These are phyloP conservation scores for Crocuta crocuta DNA, from an alignment of 2,113 vertebrate genomes.

Conservation along the genomic window DNA sequence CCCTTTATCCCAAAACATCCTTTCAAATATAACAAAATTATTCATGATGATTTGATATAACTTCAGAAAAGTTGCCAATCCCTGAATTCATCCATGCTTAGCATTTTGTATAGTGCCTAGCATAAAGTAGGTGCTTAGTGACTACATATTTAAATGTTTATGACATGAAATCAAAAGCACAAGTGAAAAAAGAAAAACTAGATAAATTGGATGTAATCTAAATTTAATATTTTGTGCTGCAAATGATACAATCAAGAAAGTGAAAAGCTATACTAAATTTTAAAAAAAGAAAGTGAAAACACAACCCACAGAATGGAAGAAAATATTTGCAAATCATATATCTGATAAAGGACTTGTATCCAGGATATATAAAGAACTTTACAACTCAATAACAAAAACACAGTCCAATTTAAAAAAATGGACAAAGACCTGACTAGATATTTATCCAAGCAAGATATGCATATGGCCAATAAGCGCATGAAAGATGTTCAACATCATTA, in stretches of 20 bases:
- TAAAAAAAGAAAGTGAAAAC: neutral
- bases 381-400: constrained; percentile 10
- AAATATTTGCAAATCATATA: neutral
- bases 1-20: neutral
- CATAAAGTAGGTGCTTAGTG: neutral
- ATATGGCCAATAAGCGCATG: neutral
- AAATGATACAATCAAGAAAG: neutral
- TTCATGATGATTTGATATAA: neutral
- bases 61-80: neutral
- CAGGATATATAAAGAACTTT: neutral
- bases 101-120: neutral
- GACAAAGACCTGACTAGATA: neutral
- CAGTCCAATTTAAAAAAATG: constrained; percentile 2
- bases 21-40: constrained; percentile 41
- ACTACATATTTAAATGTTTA: neutral
- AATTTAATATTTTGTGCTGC: neutral
- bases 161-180: neutral
- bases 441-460: neutral
- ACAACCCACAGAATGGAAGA: neutral
- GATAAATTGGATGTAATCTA: neutral
- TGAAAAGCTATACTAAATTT: neutral
- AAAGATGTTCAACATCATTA: neutral
- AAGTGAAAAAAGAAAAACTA: neutral
- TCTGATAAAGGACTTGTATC: neutral
- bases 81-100: neutral